Conservation (phyloP, 2,797 vertebrate genomes). For the Macroramphosus scolopax region DNA sequence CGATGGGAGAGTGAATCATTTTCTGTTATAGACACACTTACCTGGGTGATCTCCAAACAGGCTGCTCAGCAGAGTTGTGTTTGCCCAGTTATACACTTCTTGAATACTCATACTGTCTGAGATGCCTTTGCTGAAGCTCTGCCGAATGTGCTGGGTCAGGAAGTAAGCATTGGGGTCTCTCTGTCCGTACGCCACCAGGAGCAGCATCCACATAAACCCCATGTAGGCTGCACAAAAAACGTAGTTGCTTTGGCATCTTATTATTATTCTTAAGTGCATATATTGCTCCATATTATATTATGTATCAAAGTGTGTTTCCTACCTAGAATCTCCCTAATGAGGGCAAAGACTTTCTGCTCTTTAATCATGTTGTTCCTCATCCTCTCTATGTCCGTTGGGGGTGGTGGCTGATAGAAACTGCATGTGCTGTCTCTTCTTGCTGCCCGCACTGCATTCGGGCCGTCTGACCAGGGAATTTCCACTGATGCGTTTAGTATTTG, state of each 20-base stretch:
- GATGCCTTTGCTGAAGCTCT: slow-evolving; percentile 86
- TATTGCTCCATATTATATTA: neutral
- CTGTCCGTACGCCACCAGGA: slow-evolving; percentile 92
- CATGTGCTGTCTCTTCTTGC: slow-evolving; percentile 84
- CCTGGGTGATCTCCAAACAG: slow-evolving; percentile 87
- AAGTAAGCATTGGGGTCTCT: slow-evolving; percentile 90
- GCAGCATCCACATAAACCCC: slow-evolving; percentile 94
- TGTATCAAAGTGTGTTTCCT: slow-evolving; percentile 21
- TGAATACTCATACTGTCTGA: slow-evolving; percentile 79
- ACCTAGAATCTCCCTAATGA: slow-evolving; percentile 91
- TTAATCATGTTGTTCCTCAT: slow-evolving; percentile 86
- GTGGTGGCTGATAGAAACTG: slow-evolving; percentile 87
- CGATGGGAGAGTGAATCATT: neutral
- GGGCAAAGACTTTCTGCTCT: slow-evolving; percentile 89
- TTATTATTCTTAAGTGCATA: too few relatives aligned
- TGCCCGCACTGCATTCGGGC: slow-evolving; percentile 70
- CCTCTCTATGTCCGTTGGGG: slow-evolving; percentile 82
- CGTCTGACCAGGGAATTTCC: slow-evolving; percentile 68
- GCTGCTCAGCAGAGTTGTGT: slow-evolving; percentile 83
- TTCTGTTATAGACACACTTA: too few relatives aligned
- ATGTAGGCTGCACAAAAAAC: slow-evolving; percentile 80
- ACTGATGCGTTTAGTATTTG: neutral
- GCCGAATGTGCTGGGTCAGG: slow-evolving; percentile 87
- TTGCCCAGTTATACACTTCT: slow-evolving; percentile 90
- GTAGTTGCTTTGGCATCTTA: slow-evolving; percentile 10